Evolutionary conservation across 2,797 vertebrate genomes (phyloP), one percentile per base, ranked within the genome.

Genomic region (Sylvilagus floridanus): DNA sequence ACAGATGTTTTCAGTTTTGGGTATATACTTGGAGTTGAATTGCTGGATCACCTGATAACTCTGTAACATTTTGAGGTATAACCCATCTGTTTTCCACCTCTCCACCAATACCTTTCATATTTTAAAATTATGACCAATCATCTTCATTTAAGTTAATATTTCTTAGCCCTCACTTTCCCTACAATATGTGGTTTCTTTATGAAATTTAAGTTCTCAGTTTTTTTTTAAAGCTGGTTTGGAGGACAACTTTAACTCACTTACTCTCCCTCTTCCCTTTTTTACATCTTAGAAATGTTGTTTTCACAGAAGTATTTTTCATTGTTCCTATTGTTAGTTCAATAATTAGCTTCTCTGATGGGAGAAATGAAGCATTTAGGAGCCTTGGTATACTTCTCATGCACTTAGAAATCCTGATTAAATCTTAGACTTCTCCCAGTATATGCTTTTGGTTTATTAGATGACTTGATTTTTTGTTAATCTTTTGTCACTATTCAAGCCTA

Each of bases 341-440:
- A 83, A 83, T 91, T 91, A 94, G 52, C 65, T 62, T 60, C 54
- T 93, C 81, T 96, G 69, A n/a, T 35, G 57, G 84, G 87, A 93
- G 87, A 89, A 91, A 86, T 50, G 66, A 91, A 50, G 42, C 50
- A 66, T 89, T 91, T 92, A 84, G 3, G 65, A 93, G 72, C 30
- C 92, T 8, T 88, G 77, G 52, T 75, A 60, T 71, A 90, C 52
- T 84, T 93, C 86, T 92, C 22, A 50, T 81, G 47, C 22, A 66
- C 75, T 93, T 95, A 69, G 75, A 89, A 95, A 85, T 78, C 91
- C 62, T 76, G 13, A 84, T 96, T 96, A 87, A 94, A 78, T 81
- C 69, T 88, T 85, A 88, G 93, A 86, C 86, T 83, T 75, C 52
- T 66, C 87, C 87, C 16, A 75, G 19, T 84, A 32, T 90, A 75